Evolutionary conservation across 92 coral and sea anemone species (phyloP), one percentile per base, ranked within the genome.

Genomic region (Hydrozoanthus gracilis): DNA sequence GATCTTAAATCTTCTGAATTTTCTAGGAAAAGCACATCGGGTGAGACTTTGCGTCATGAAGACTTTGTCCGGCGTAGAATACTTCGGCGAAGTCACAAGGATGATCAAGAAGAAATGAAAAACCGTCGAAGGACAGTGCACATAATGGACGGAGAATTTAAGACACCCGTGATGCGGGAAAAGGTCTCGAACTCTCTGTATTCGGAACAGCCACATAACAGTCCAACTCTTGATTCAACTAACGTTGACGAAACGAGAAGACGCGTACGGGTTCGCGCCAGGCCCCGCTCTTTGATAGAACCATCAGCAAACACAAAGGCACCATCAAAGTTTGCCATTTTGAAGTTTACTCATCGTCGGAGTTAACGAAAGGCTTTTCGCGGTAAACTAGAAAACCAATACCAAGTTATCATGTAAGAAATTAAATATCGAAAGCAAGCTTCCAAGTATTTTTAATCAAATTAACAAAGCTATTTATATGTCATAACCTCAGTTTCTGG

Each of bases 201-300:
- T 9, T 49, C 73, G 15, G 85, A 80, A 7, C 60, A 10, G 46
- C 11, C 49, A 16, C 45, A 45, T 49, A 20, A 48, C 85, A 49
- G 20, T 49, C 46, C 85, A 1, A 17, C 73, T 15, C 45, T 61
- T 10, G 49, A 64, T 1, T 65, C 84, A 64, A 44, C 54, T 47
- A 17, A 9, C 15, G 14, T 65, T 48, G 85, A 65, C 15, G 85
- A 49, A 45, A 65, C 44, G 60, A 80, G 18, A 48, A 66, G 48
- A 74, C 85, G 85, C 13, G 75, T 80, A 3, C 74, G 58, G 12
- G 15, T 65, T 39, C 85, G 85, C 27, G 18, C 62, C 16, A 80
- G 85, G 18, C 85, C 85, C 18, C 85, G 73, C 56, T 80, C 85
- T 10, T 80, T 73, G 85, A 39, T 65, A 47, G 74, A 80, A 65